phyloP scores from a whole-genome alignment of 2,888 invertebrate genomes.

The Tanypteryx hageni region DNA sequence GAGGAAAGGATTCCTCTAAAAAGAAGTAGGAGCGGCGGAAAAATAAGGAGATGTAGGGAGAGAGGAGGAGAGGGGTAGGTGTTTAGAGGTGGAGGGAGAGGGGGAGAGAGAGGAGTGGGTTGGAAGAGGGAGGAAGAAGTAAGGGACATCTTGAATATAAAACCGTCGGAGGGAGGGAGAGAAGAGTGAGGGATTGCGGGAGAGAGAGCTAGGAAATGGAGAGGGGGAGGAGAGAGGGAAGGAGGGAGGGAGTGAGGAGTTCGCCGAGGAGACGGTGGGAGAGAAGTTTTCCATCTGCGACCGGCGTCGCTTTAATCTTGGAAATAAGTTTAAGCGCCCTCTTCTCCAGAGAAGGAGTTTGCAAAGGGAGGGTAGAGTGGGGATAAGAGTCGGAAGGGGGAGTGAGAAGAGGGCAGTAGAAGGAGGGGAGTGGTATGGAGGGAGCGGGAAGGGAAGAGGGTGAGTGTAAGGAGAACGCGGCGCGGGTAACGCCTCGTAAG shows the following conservation, averaged over 20 bases:
- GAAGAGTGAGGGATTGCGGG: neutral
- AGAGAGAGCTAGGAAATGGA: neutral
- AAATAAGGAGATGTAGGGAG: slow-evolving; percentile 71
- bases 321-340: slow-evolving; percentile 69
- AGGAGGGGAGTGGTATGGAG: slow-evolving; percentile 68
- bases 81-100: slow-evolving; percentile 70
- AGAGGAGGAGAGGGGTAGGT: slow-evolving; percentile 70
- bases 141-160: slow-evolving; percentile 61
- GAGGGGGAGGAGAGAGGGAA: slow-evolving; percentile 73
- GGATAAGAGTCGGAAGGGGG: slow-evolving; percentile 59
- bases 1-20: slow-evolving; percentile 69
- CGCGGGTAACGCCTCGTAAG: neutral
- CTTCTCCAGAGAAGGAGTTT: slow-evolving; percentile 69
- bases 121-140: neutral
- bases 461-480: neutral
- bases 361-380: slow-evolving; percentile 60
- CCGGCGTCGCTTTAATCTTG: slow-evolving; percentile 74
- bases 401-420: slow-evolving; percentile 49
- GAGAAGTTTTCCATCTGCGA: slow-evolving; percentile 80
- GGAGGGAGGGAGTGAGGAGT: slow-evolving; percentile 76
- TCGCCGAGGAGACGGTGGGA: slow-evolving; percentile 80
- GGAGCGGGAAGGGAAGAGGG: too few relatives aligned
- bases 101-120: neutral
- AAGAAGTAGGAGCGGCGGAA: slow-evolving; percentile 67
- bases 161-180: slow-evolving; percentile 14